Percentiles rank a stretch among this genome's conserved stretches.
These are phyloP conservation scores for Fratercula arctica DNA, from an alignment of 2,797 vertebrate genomes.

Conservation along the genomic window DNA sequence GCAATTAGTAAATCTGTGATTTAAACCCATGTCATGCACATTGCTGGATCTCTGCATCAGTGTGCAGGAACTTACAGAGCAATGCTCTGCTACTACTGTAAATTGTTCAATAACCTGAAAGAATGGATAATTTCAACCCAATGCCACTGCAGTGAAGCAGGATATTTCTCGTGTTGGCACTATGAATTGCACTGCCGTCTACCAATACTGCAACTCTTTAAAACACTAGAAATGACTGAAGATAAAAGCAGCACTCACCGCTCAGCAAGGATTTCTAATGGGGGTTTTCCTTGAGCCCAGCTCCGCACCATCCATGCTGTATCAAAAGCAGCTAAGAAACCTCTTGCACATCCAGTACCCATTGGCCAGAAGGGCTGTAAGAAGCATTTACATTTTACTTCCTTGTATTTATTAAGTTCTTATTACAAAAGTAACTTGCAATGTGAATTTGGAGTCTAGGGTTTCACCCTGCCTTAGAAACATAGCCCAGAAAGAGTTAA, in stretches of 20 bases:
- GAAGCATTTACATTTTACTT: not conserved
- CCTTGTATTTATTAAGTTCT: not conserved
- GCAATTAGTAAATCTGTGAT: not conserved
- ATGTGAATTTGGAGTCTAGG: not conserved
- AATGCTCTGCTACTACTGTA: not conserved
- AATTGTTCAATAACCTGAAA: not conserved
- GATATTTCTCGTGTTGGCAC: not conserved
- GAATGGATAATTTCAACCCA: not conserved
- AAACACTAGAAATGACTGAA: not conserved
- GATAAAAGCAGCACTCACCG: slow-evolving; percentile 76
- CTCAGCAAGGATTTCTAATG: slow-evolving; percentile 91
- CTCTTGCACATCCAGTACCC: slow-evolving; percentile 96
- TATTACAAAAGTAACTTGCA: not conserved
- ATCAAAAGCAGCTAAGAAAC: slow-evolving; percentile 96
- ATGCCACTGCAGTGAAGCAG: not conserved
- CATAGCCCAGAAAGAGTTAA: not conserved
- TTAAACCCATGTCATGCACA: not conserved
- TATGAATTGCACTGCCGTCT: not conserved
- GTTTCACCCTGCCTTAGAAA: not conserved
- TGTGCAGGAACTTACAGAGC: not conserved
- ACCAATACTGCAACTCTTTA: not conserved
- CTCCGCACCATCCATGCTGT: slow-evolving; percentile 96
- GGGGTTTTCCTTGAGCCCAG: slow-evolving; percentile 88
- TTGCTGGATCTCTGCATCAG: not conserved
- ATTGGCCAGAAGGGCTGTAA: slow-evolving; percentile 98